Conservation (phyloP, 2,888 invertebrate genomes). For the Amphimallon solstitiale region DNA sequence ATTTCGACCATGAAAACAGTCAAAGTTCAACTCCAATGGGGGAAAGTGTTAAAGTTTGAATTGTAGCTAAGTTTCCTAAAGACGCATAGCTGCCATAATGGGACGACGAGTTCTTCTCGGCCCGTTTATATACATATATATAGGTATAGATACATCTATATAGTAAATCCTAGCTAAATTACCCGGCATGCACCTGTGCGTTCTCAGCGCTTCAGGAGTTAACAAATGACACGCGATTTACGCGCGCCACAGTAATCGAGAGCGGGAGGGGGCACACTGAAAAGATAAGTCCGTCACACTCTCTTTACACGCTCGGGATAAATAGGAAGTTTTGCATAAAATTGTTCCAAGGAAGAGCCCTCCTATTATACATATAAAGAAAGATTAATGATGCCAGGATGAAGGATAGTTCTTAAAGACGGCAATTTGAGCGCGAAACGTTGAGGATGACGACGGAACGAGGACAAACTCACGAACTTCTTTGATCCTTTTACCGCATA, state of each 20-base stretch:
- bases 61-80: slow-evolving; percentile 38
- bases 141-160: slow-evolving; percentile 38
- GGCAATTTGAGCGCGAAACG: slow-evolving; percentile 43
- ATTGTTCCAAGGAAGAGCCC: slow-evolving; percentile 50
- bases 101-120: slow-evolving; percentile 35
- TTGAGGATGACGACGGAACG: no score
- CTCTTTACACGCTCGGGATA: slow-evolving; percentile 37
- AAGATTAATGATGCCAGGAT: slow-evolving; percentile 52
- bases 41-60: slow-evolving; percentile 36
- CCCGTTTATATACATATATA: not conserved
- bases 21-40: slow-evolving; percentile 21
- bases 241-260: slow-evolving; percentile 57
- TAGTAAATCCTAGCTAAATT: slow-evolving; percentile 61
- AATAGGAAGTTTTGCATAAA: slow-evolving; percentile 60
- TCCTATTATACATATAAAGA: slow-evolving; percentile 47
- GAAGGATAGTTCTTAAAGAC: slow-evolving; percentile 56
- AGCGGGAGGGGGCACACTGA: slow-evolving; percentile 39
- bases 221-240: slow-evolving; percentile 63
- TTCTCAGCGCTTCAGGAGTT: slow-evolving; percentile 57
- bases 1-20: not conserved
- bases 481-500: slow-evolving; percentile 33
- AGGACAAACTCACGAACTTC: slow-evolving; percentile 31
- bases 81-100: slow-evolving; percentile 43
- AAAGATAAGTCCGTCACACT: slow-evolving; percentile 57
- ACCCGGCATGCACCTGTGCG: slow-evolving; percentile 59